A percentile compares a stretch with the other conserved stretches of the same genome.
phyloP scores from a whole-genome alignment of 2,888 invertebrate species.

The Hyles lineata region DNA sequence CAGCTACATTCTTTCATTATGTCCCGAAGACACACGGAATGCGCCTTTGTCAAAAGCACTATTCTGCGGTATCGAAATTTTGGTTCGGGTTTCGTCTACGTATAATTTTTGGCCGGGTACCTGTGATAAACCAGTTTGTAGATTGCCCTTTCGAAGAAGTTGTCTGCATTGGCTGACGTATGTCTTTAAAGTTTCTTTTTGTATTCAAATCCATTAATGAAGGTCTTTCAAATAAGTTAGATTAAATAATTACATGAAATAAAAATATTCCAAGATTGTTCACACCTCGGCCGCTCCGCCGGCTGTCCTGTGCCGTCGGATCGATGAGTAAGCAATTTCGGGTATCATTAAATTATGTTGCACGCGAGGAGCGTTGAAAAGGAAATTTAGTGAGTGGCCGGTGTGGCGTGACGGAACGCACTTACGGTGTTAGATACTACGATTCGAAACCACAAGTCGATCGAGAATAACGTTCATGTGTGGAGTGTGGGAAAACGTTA shows the following conservation, averaged over 20 bases:
- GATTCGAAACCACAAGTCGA: constrained; percentile 60
- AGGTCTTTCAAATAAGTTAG: constrained; percentile 29
- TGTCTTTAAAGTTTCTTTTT: constrained; percentile 47
- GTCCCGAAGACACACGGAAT: constrained; percentile 65
- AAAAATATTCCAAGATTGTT: constrained; percentile 56
- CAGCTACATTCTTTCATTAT: constrained; percentile 52
- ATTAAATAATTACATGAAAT: constrained; percentile 60
- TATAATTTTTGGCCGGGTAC: constrained; percentile 79
- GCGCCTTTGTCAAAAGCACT: constrained; percentile 70
- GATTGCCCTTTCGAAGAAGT: constrained; percentile 66
- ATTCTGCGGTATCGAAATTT: constrained; percentile 67
- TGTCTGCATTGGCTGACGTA: constrained; percentile 53
- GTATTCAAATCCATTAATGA: background rate
- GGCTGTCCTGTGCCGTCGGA: constrained; percentile 46
- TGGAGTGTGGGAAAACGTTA: constrained; percentile 62
- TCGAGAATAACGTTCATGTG: constrained; percentile 58
- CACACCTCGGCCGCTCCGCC: constrained; percentile 57
- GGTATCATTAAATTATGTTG: constrained; percentile 52
- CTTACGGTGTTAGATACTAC: constrained; percentile 55
- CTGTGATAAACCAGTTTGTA: constrained; percentile 78
- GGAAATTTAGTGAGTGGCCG: constrained; percentile 53
- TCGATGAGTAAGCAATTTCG: constrained; percentile 60
- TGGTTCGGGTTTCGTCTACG: constrained; percentile 73
- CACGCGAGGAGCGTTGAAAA: constrained; percentile 58
- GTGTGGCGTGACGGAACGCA: constrained; percentile 63